phyloP scores from a whole-genome alignment of 2,113 vertebrate genomes.

The Natator depressus region DNA sequence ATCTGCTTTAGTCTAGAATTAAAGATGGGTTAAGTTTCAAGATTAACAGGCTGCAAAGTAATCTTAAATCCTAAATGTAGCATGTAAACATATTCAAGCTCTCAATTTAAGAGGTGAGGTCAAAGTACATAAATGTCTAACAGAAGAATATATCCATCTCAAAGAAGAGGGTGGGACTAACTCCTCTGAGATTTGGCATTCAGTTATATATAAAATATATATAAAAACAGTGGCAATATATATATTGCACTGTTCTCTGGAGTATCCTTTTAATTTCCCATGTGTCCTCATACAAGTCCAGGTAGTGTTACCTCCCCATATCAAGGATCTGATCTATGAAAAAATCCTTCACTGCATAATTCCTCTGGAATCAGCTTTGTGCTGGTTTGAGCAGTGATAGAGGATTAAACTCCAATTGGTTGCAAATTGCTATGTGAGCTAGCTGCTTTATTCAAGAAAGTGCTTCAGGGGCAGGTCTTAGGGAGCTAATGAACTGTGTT shows the following conservation, averaged over 20 bases:
- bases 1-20: background rate
- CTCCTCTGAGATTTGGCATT: too few relatives aligned
- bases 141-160: fast-evolving
- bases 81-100: fast-evolving
- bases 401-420: too few relatives aligned
- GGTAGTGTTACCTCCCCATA: fast-evolving
- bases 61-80: background rate
- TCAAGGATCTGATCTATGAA: fast-evolving
- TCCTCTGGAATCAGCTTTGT: background rate
- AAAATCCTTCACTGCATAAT: fast-evolving
- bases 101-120: fast-evolving
- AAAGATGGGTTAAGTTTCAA: background rate
- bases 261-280: fast-evolving
- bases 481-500: background rate
- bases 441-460: background rate
- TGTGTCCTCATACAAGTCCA: background rate
- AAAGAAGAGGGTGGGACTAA: too few relatives aligned
- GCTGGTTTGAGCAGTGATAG: background rate
- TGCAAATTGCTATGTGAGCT: background rate
- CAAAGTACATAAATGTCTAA: fast-evolving
- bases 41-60: background rate
- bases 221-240: background rate
- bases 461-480: background rate
- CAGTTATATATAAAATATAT: too few relatives aligned
- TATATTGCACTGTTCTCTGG: background rate